A percentile compares a stretch with the other conserved stretches of the same genome.
phyloP scores from a whole-genome alignment of 2,888 invertebrate species.

The Cheilosia vulpina region DNA sequence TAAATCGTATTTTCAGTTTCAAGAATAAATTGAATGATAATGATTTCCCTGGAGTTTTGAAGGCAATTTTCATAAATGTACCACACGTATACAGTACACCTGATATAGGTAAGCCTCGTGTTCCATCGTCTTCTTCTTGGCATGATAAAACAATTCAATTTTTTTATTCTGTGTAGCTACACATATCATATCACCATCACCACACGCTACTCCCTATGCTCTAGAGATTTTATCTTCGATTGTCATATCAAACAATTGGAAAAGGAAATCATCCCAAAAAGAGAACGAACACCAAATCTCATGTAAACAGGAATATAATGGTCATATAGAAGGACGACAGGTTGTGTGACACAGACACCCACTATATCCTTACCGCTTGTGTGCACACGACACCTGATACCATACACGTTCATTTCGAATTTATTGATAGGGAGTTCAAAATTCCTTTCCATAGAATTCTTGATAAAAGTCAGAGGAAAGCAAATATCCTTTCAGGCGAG shows the following conservation, averaged over 20 bases:
- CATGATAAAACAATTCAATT: background rate
- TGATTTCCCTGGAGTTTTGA: background rate
- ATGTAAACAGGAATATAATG: constrained; percentile 13
- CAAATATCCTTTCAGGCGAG: background rate
- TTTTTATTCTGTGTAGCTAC: too few species aligned
- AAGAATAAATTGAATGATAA: background rate
- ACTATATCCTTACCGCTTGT: constrained; percentile 12
- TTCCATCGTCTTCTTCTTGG: background rate
- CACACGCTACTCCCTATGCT: background rate
- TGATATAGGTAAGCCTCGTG: background rate
- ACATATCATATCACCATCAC: background rate
- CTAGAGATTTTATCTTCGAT: background rate
- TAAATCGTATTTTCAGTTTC: background rate
- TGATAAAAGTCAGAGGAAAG: constrained; percentile 1
- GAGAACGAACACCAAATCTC: background rate
- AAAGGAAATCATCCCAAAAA: background rate
- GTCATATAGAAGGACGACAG: background rate
- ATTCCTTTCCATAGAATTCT: constrained; percentile 11
- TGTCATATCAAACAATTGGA: constrained; percentile 22
- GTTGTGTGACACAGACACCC: background rate
- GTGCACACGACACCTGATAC: constrained; percentile 4
- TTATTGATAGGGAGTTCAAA: constrained; percentile 24
- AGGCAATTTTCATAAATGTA: background rate
- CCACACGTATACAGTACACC: background rate
- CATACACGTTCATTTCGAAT: constrained; percentile 11